Evolutionary conservation across 2,797 vertebrate genomes (phyloP), one percentile per base, ranked within the genome.

Genomic region (Sciurus vulgaris): DNA sequence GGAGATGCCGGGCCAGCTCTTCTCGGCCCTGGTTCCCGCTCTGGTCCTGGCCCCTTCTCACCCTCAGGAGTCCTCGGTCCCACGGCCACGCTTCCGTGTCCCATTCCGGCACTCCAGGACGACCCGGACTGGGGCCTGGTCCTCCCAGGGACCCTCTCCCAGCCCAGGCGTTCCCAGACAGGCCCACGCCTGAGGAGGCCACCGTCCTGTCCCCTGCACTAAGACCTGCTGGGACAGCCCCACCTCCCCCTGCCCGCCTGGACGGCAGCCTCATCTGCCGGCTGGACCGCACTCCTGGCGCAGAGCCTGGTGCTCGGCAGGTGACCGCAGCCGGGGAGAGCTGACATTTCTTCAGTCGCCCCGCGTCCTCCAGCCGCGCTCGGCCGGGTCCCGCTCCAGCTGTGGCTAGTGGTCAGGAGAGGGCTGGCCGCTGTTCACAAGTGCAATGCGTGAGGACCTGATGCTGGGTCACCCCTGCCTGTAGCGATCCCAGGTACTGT

Each of bases 351-450:
- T 22, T 9, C 44, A 44, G 44, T 5, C 7, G 14, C 59, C 35
- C 44, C 0, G 11, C 35, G 54, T 65, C 54, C 9, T 7, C n/a
- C 30, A 28, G 67, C 49, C 11, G 49, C 4, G 30, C 24, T 72
- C 18, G 1, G 35, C 18, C 49, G 0, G 0, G 30, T 61, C 69
- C 3, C 3, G 26, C n/a, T 20, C 22, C 2, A 20, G 0, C 0
- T 4, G 30, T 59, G 1, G 13, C 73, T 11, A 0, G 38, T 4
- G 41, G 3, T 73, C 18, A 22, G 56, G 73, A 56, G 92, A 30
- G 30, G 30, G 6, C 7, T 0, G 24, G 20, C 73, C 13, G 2
- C 59, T 2, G 0, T 59, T 13, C n/a, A 28, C 24, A 70, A 69
- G 54, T 35, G 3, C 9, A n/a, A 41, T 22, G 1, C 44, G 0